Evolutionary conservation across 2,888 invertebrate genomes (phyloP).

Genomic region (Tetragonisca angustula): DNA sequence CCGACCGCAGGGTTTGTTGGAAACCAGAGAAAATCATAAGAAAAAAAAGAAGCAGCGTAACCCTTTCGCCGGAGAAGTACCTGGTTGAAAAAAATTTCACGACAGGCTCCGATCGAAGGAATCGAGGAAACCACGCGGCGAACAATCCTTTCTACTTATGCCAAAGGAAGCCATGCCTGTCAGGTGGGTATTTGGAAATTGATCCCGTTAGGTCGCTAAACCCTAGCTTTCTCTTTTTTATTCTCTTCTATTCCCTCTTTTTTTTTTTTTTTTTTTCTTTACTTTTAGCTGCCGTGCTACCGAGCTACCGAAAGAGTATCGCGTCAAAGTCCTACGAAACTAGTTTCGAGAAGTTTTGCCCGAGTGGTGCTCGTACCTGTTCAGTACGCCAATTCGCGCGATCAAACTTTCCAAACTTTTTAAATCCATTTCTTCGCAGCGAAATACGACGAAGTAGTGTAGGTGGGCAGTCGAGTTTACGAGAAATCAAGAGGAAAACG

Average conservation of each 20-base stretch:
- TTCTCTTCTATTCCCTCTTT: neutral
- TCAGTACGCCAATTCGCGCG: conserved; percentile 31
- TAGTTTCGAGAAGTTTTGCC: conserved; percentile 38
- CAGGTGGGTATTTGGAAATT: conserved; percentile 52
- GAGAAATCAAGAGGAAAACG: conserved; percentile 24
- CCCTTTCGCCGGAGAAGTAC: conserved; percentile 59
- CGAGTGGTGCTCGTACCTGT: conserved; percentile 12
- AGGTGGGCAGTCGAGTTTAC: conserved; percentile 10
- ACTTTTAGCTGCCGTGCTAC: neutral
- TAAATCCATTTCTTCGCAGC: conserved; percentile 45
- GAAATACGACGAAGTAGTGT: neutral
- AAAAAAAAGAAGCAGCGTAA: conserved; percentile 68
- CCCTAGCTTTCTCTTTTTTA: conserved; percentile 26
- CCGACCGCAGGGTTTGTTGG: conserved; percentile 62
- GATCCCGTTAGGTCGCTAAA: conserved; percentile 74
- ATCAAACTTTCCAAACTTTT: conserved; percentile 45
- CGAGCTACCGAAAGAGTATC: conserved; percentile 42
- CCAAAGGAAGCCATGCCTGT: conserved; percentile 45
- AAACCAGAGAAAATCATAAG: conserved; percentile 76
- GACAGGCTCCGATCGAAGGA: conserved; percentile 30
- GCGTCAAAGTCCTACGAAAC: conserved; percentile 37
- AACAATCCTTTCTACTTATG: conserved; percentile 30
- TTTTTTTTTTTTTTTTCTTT: neutral
- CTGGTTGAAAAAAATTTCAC: conserved; percentile 21
- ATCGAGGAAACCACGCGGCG: conserved; percentile 30